Base-by-base conservation (phyloP, 2,797 vertebrate genomes). In the Pseudomugil gertrudae region DNA sequence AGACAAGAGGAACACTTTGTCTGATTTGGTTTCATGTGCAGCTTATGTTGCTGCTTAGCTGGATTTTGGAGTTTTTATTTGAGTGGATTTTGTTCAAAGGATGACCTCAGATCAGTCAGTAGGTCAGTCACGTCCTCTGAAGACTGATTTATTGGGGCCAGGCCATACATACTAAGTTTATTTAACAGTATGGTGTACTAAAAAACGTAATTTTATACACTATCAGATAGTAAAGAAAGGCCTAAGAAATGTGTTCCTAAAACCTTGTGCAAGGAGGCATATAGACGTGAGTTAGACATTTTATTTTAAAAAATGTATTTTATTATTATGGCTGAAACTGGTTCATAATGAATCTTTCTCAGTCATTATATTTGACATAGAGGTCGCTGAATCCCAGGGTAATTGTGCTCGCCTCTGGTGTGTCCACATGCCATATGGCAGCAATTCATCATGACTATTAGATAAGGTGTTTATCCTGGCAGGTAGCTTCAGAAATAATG, bases 381-480 rank as follows among this genome's bases (percentile, higher is more conserved):
- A 52, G 72, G 51, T 63, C 51, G 47, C 47, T 76, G 36, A 53
- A 57, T 78, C 10, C 72, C 27, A 62, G 27, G 57, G 17, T 67
- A 52, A 54, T 56, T 9, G 59, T 57, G 32, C 68, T 61, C 26
- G 74, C 43, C 60, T 69, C 74, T 57, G 56, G 72, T 43, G 57
- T 47, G 73, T 71, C 78, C 67, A 78, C 47, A 50, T 69, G 61
- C 80, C 84, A 87, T 79, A 85, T 88, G 87, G 83, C 69, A 70
- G 40, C 40, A 60, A 57, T 72, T 65, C 7, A 60, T 74, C 78
- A 73, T 63, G 45, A 72, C 64, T 65, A 63, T 57, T 47, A 74
- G 56, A 55, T 54, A 32, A 14, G 76, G 66, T 65, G 43, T 77
- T 71, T 21, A 52, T 48, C 0, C 23, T 43, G 33, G 29, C 4